Conservation (phyloP, 23 tunicate species). For the Halocynthia aurantium region DNA sequence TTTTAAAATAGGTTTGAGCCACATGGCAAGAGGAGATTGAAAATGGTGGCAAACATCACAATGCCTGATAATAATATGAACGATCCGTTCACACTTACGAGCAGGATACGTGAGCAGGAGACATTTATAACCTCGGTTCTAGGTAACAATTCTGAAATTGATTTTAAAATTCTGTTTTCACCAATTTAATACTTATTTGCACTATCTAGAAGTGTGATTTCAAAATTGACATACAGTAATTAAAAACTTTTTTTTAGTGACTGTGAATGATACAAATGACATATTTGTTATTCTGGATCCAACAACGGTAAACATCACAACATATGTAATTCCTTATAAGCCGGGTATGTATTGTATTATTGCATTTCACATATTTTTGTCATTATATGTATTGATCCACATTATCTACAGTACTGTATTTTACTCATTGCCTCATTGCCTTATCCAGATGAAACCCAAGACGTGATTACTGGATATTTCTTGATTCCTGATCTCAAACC, state of each 20-base stretch:
- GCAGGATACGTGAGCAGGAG: slow-evolving; percentile 8
- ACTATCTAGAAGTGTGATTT: too few species aligned
- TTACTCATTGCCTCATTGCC: not conserved
- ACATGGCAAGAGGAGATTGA: slow-evolving; percentile 5
- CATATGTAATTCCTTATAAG: slow-evolving; percentile 7
- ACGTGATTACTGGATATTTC: slow-evolving; percentile 10
- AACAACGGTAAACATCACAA: slow-evolving; percentile 26
- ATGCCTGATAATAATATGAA: slow-evolving; percentile 10
- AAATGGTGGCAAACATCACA: slow-evolving; percentile 31
- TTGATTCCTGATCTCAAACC: not conserved
- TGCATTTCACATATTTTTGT: not conserved
- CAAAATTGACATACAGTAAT: too few species aligned
- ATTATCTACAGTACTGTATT: not conserved
- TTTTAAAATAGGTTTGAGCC: slow-evolving; percentile 38
- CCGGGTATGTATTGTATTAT: slow-evolving; percentile 7
- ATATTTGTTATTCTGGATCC: not conserved
- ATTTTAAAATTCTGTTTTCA: too few species aligned
- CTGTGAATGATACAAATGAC: not conserved
- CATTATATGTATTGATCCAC: not conserved
- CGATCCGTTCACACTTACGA: slow-evolving; percentile 68
- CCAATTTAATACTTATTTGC: too few species aligned
- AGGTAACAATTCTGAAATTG: too few species aligned
- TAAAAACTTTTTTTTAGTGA: not conserved
- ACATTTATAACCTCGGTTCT: not conserved
- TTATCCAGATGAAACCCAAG: slow-evolving; percentile 3